A percentile compares a stretch with the other conserved stretches of the same genome.
phyloP scores from a whole-genome alignment of 2,888 invertebrate species.

The Erpobdella octoculata region DNA sequence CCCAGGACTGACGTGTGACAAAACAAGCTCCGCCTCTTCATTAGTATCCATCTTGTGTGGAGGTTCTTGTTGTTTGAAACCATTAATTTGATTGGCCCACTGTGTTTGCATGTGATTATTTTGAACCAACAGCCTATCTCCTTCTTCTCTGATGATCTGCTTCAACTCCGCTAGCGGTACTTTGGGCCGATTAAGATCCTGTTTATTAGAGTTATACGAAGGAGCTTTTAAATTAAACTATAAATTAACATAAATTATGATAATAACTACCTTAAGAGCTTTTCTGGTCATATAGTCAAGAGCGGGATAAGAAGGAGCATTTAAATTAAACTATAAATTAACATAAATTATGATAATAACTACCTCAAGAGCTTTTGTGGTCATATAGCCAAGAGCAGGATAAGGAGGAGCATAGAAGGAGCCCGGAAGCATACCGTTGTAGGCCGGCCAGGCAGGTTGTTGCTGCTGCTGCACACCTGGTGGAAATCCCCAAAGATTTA shows the following conservation, averaged over 20 bases:
- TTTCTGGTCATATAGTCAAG: slow-evolving; percentile 50
- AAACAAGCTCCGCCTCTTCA: background rate
- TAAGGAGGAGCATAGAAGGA: slow-evolving; percentile 37
- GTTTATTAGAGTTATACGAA: background rate
- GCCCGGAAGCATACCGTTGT: background rate
- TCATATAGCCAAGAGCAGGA: slow-evolving; percentile 49
- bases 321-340: slow-evolving; percentile 6
- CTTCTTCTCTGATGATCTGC: slow-evolving; percentile 41
- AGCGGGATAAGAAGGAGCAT: slow-evolving; percentile 40
- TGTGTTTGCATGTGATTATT: slow-evolving; percentile 8
- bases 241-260: background rate
- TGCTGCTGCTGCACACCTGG: too few relatives aligned
- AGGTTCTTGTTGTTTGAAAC: background rate
- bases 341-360: background rate
- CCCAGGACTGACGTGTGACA: slow-evolving; percentile 15
- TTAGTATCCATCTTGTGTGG: background rate
- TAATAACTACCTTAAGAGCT: slow-evolving; percentile 42
- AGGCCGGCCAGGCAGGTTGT: background rate
- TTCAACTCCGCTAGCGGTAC: slow-evolving; percentile 49
- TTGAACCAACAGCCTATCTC: slow-evolving; percentile 30
- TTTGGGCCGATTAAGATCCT: slow-evolving; percentile 33
- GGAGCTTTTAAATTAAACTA: background rate
- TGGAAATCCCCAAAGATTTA: slow-evolving; percentile 51
- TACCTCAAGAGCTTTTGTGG: slow-evolving; percentile 47
- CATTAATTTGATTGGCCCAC: background rate